Evolutionary conservation across 2,113 vertebrate genomes (phyloP).

Genomic region (Mixornis gularis): DNA sequence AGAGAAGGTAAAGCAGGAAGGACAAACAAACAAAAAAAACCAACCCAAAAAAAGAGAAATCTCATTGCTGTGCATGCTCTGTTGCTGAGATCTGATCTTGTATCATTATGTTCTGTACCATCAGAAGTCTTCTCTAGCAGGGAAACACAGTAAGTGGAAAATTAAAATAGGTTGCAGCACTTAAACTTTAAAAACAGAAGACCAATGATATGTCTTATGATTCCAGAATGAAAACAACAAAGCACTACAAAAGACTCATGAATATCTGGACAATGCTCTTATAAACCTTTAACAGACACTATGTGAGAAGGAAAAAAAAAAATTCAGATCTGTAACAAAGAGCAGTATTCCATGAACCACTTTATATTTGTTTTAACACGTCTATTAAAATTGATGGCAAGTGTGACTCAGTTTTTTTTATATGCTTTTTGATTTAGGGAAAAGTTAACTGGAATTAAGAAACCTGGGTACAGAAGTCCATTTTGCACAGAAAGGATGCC

Average conservation of each 20-base stretch:
- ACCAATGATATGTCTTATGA: background rate
- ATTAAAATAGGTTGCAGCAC: background rate
- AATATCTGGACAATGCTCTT: background rate
- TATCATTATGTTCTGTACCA: background rate
- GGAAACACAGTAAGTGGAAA: background rate
- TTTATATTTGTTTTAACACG: background rate
- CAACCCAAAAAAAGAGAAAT: fast-evolving
- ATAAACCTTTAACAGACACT: background rate
- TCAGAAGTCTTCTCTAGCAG: background rate
- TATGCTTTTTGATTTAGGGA: background rate
- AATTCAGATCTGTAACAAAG: background rate
- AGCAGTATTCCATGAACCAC: fast-evolving
- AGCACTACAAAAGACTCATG: background rate
- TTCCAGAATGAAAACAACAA: background rate
- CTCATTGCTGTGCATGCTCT: background rate
- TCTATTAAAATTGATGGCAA: background rate
- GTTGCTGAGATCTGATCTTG: background rate
- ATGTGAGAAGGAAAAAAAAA: background rate
- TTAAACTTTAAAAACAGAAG: background rate
- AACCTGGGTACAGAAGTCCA: background rate
- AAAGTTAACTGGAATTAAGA: background rate
- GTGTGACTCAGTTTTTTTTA: background rate
- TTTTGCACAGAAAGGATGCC: background rate
- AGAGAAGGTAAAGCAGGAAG: background rate
- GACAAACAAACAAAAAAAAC: background rate